These are phyloP conservation scores for Rhopilema esculentum DNA, from an alignment of 30 jellyfish, hydroid and myxozoan genomes.

Conservation along the genomic window DNA sequence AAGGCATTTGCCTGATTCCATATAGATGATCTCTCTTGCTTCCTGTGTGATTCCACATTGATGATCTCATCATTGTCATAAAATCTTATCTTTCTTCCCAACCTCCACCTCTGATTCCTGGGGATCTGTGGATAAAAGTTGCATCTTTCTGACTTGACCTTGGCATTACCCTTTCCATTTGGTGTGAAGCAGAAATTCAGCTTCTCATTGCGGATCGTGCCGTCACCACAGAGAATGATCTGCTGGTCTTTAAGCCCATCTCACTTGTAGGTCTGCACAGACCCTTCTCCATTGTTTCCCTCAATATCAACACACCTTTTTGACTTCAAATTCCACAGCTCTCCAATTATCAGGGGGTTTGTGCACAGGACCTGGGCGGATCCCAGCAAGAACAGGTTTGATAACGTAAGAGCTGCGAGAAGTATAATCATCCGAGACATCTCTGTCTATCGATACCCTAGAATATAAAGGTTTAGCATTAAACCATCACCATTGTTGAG, in stretches of 20 bases:
- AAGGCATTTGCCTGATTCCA: constrained; percentile 18
- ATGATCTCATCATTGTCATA: constrained; percentile 28
- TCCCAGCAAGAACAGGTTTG: too few relatives aligned
- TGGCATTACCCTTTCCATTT: background rate
- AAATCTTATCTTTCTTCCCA: constrained; percentile 15
- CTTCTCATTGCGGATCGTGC: constrained; percentile 42
- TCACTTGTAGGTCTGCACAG: constrained; percentile 10
- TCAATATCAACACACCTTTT: constrained; percentile 36
- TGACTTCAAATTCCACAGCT: constrained; percentile 35
- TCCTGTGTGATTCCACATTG: constrained; percentile 37
- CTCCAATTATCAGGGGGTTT: constrained; percentile 33
- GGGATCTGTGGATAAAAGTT: constrained; percentile 5
- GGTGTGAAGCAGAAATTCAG: constrained; percentile 40
- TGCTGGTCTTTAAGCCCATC: constrained; percentile 37
- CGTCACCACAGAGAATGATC: constrained; percentile 36
- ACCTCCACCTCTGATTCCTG: constrained; percentile 18
- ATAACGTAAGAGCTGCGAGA: too few relatives aligned
- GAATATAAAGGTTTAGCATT: too few relatives aligned
- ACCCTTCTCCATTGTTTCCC: constrained; percentile 39
- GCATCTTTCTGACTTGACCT: constrained; percentile 17
- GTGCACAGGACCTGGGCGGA: constrained; percentile 33
- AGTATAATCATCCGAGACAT: too few relatives aligned
- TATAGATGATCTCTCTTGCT: constrained; percentile 35
- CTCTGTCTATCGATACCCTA: too few relatives aligned
- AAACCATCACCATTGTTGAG: too few relatives aligned